Evolutionary conservation across 2,888 invertebrate species (phyloP), one percentile per base, ranked within the genome.

Genomic region (Drepana falcataria): DNA sequence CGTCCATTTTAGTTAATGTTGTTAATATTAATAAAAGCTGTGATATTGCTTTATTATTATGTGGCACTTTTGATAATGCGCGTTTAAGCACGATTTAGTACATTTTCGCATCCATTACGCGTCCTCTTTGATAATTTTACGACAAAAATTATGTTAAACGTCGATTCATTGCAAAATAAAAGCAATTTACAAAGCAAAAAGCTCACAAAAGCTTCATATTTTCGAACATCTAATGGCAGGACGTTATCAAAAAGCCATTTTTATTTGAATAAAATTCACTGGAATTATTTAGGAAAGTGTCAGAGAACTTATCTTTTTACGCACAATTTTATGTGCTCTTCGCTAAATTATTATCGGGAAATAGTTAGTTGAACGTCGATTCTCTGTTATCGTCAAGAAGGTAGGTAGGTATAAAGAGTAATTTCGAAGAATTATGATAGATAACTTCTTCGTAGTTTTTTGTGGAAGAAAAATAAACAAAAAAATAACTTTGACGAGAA

Each of bases 211-310:
- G 77, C 73, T 72, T 71, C 72, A 73, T 82, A 83, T 75, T 79
- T 71, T 74, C 71, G 77, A 81, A 81, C 82, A 79, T 74, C 78
- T 87, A 83, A 86, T 84, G 82, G 83, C 57, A 65, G 72, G 68
- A 79, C 80, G 82, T 86, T 87, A 87, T 86, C 80, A 74, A 74
- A 84, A 85, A 84, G 79, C 75, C 81, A 79, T 81, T 86, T 81
- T 79, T 79, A 76, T 72, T 69, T 69, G 79, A 83, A 81, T 79
- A 78, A 83, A 82, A 84, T 84, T 82, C 81, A 83, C 78, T 76
- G 77, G 65, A 66, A 64, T 77, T 79, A 78, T 83, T 83, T 77
- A 73, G 75, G 75, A 75, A 73, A 79, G 69, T 60, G 68, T 74
- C 73, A 64, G 61, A 65, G 64, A 75, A 79, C 77, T 86, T 87